Evolutionary conservation across 2,113 vertebrate genomes (phyloP), one percentile per base, ranked within the genome.

Genomic region (Fregetta grallaria): DNA sequence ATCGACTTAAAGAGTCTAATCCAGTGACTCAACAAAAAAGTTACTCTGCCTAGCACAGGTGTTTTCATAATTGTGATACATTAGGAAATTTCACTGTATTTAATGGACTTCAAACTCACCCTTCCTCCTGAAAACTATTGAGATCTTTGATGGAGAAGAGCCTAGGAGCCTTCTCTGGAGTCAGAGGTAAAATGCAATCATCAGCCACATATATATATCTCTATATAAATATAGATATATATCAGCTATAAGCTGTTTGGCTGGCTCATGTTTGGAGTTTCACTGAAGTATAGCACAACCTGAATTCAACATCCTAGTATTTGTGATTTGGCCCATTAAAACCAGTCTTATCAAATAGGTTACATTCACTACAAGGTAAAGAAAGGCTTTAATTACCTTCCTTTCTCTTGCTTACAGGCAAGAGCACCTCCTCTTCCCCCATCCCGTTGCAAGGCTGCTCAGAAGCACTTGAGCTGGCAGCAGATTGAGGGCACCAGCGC

Each of bases 21-120:
- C 30, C 61, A 83, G 38, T 58, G 50, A 93, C 78, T 93, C 67
- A 86, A 90, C 77, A 90, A 68, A 90, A 90, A 93, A 81, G 87
- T 94, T 93, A 34, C 47, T 72, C 45, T 71, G 29, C 47, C 68
- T 86, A 65, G 75, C 58, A 92, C 81, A 94, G 86, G 83, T 87
- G 70, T 42, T 71, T 94, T 81, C 18, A 2, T 93, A 87, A 74
- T 55, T 76, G 40, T 67, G 70, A 86, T 63, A 42, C 15, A 65
- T 93, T 74, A 67, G 53, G 30, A 87, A 93, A 86, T 92, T 85
- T 80, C 67, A 20, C 20, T 52, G 59, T 74, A 26, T 65, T 92
- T 53, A 76, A 67, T 49, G 22, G 59, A 92, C 62, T 49, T 88
- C 70, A 93, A 72, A 90, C 53, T 81, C 53, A 38, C 29, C 29